Evolutionary conservation across 2,797 vertebrate species (phyloP), one percentile per base, ranked within the genome.

Genomic region (Mionectes olivaceus): DNA sequence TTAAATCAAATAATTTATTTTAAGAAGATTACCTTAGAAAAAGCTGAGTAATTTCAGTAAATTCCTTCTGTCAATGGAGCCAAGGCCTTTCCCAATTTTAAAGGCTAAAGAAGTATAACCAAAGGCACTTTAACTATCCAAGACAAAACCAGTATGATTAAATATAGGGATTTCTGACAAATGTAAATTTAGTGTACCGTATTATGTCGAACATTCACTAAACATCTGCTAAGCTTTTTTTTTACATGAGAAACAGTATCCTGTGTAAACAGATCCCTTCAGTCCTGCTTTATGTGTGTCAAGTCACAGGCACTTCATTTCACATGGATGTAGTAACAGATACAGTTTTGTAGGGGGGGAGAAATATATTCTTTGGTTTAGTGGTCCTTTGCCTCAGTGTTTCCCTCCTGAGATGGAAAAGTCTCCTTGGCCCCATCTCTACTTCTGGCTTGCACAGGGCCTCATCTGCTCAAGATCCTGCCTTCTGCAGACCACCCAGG

Each of bases 261-360:
- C 61, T 87, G 39, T 87, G 90, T 65, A 91, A 91, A 83, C 44
- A 50, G 73, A 96, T 91, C 64, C 55, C 69, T 85, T 87, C 78
- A 71, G 57, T 64, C 82, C 53, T 75, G 12, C 35, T 91, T 91
- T 75, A 92, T 6, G 19, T 83, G 37, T 52, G n/a, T 92, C 75
- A 92, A 91, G 81, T 95, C 70, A 71, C 68, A 91, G 76, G 60
- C 68, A 55, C 71, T 93, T 94, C 44, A 57, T 81, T 93, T 92
- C 81, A 69, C 47, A 32, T 78, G 82, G 28, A 44, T 71, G 46
- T 65, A 77, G 46, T 47, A 70, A 80, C 4, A 11, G 70, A 68
- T 63, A 50, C 3, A 14, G n/a, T 6, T 28, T 39, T 57, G 16
- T 8, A 19, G 8, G 18, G 7, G 12, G 4, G 4, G 3, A 32